phyloP scores from a whole-genome alignment of 2,888 invertebrate species.

The Amphipoea lucens region DNA sequence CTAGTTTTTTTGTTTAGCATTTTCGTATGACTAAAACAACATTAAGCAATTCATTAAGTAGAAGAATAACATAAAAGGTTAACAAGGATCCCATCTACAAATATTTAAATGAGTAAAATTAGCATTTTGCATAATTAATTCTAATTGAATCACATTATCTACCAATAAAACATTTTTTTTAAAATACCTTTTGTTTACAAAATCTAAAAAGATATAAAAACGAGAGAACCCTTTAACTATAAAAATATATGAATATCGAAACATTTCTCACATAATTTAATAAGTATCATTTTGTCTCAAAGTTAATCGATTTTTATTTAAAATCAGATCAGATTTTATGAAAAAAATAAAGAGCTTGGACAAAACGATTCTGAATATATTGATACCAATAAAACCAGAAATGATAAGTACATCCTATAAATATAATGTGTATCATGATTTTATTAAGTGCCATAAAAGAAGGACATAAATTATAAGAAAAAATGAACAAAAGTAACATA shows the following conservation, averaged over 20 bases:
- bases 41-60: slow-evolving; percentile 12
- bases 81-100: not conserved
- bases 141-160: not conserved
- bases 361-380: slow-evolving; percentile 38
- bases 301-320: slow-evolving; percentile 32
- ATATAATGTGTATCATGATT: slow-evolving; percentile 35
- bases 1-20: not conserved
- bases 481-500: slow-evolving; percentile 11
- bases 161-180: not conserved
- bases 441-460: slow-evolving; percentile 39
- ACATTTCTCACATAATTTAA: slow-evolving; percentile 28
- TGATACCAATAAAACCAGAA: slow-evolving; percentile 41
- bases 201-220: not conserved
- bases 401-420: slow-evolving; percentile 32
- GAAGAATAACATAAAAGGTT: not conserved
- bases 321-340: slow-evolving; percentile 29
- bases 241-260: not conserved
- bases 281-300: not conserved
- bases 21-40: not conserved
- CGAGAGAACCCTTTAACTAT: not conserved
- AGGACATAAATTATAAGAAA: slow-evolving; percentile 27
- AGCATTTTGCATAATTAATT: slow-evolving; percentile 18
- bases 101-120: slow-evolving; percentile 1
- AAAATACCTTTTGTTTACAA: not conserved
- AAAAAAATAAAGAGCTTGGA: slow-evolving; percentile 30